These are phyloP conservation scores for Diplodus sargus DNA, from an alignment of 2,797 vertebrate genomes.

Conservation along the genomic window DNA sequence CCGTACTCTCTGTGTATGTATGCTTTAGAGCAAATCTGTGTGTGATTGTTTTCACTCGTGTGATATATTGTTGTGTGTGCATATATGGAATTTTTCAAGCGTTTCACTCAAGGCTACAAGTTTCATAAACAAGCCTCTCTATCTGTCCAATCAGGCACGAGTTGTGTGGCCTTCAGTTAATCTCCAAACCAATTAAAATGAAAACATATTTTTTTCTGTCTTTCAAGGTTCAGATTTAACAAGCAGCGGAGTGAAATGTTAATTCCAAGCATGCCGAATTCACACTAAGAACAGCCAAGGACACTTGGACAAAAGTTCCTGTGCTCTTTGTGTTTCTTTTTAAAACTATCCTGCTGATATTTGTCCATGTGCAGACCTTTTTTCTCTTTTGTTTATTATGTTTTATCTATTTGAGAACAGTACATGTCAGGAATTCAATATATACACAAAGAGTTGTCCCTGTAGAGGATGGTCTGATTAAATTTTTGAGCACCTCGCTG, in stretches of 20 bases:
- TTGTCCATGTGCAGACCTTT: slow-evolving; percentile 17
- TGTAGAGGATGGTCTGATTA: slow-evolving; percentile 59
- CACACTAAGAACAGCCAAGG: slow-evolving; percentile 26
- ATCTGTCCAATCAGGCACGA: slow-evolving; percentile 18
- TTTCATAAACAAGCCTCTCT: background rate
- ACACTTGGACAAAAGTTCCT: slow-evolving; percentile 28
- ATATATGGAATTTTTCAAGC: slow-evolving; percentile 15
- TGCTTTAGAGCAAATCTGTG: background rate
- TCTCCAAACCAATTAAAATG: slow-evolving; percentile 32
- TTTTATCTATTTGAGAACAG: background rate
- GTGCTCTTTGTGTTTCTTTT: slow-evolving; percentile 35
- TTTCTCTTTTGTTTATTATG: background rate
- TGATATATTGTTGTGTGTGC: background rate
- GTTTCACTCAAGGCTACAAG: slow-evolving; percentile 18
- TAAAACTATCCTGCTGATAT: slow-evolving; percentile 14
- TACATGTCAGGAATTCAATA: slow-evolving; percentile 41
- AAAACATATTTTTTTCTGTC: background rate
- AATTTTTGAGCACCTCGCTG: slow-evolving; percentile 49
- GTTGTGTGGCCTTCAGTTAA: slow-evolving; percentile 22
- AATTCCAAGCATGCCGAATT: slow-evolving; percentile 33
- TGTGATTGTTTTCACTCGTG: background rate
- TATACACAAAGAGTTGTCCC: slow-evolving; percentile 14
- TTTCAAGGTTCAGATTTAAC: slow-evolving; percentile 47
- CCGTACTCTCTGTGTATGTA: background rate
- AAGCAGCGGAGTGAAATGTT: slow-evolving; percentile 31